Evolutionary conservation across 2,797 vertebrate genomes (phyloP), one percentile per base, ranked within the genome.

Genomic region (Artibeus lituratus): DNA sequence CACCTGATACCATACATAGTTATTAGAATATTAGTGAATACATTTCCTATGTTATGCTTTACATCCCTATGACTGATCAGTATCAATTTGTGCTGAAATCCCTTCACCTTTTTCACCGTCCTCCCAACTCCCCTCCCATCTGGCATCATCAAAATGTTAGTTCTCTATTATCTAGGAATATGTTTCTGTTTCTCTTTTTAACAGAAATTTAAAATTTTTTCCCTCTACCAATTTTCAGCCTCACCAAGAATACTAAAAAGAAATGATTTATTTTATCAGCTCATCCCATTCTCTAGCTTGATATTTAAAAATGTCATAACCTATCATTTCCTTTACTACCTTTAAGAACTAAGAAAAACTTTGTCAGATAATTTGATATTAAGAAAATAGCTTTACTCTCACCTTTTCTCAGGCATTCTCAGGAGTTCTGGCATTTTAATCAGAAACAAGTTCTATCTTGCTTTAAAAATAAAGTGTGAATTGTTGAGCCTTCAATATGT

Each of bases 321-420:
- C 84, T 81, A 57, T 86, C 70, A 74, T 87, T 95, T 96, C 53
- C 53, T 95, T 97, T 94, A 49, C 77, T 90, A 21, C 87, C 77
- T 96, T 83, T 92, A 7, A 86, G 84, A 94, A 97, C 59, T 94
- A 35, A 87, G 59, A 21, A 65, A 77, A 96, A 67, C n/a, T 97
- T 98, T 96, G 74, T 90, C 3, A 32, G 78, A 74, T 82, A 97
- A 95, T 96, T 97, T 97, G 85, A 92, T 96, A 95, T 92, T 96
- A 94, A 84, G 84, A 94, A 98, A 98, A 98, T 98, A 90, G 47
- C 69, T 97, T 97, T 44, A 92, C 83, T 95, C 53, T 97, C 91
- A 98, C 96, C 89, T 98, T 98, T 98, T 87, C 85, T 94, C 35
- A 49, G 92, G 15, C 1, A 8, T 96, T 93, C 90, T 97, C 94